Base-by-base conservation (phyloP, 2,888 invertebrate genomes). In the Siphonodentalium dalli region DNA sequence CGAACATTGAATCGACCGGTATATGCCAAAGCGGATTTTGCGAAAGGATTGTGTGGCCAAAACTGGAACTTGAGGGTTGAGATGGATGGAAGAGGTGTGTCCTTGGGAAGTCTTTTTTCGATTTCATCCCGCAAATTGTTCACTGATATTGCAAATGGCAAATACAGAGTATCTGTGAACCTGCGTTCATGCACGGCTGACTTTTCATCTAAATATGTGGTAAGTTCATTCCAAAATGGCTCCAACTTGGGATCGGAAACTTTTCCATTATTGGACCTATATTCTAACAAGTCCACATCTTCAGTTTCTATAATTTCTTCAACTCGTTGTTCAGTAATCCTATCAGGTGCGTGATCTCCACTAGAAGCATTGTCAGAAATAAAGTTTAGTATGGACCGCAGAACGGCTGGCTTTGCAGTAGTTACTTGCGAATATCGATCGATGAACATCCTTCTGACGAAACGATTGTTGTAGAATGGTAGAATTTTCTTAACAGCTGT, bases 81-180 rank as follows among this genome's bases (percentile, higher is more conserved):
- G 8, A 18, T 34, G 2, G 48, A 54, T 15, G 54, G 54, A 21
- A 33, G 26, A 15, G 3, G 15, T 20, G 43, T 24, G 13, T 24
- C 39, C 5, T 28, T 18, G 26, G 47, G 48, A 3, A 49, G 11
- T 26, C 49, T 24, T 6, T 23, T 23, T 4, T 27, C 13, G n/a
- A 49, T 37, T n/a, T 49, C 29, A 4, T 44, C 13, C 26, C 49
- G 18, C 1, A 54, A n/a, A 28, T 54, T 45, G 1, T 15, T 3
- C 0, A 49, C 23, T 9, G 54, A 54, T 3, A 49, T 40, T 0
- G 49, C 54, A 28, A 49, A 49, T 40, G 49, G 49, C 49, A 49
- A 34, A 34, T 54, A 45, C 4, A 35, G 20, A 3, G 28, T 23
- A 24, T 45, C 35, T 11, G 35, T 20, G 2, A 27, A 37, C 9